Base-by-base conservation (phyloP, 1,140 invertebrate genomes). In the Tetramorium alpestre region DNA sequence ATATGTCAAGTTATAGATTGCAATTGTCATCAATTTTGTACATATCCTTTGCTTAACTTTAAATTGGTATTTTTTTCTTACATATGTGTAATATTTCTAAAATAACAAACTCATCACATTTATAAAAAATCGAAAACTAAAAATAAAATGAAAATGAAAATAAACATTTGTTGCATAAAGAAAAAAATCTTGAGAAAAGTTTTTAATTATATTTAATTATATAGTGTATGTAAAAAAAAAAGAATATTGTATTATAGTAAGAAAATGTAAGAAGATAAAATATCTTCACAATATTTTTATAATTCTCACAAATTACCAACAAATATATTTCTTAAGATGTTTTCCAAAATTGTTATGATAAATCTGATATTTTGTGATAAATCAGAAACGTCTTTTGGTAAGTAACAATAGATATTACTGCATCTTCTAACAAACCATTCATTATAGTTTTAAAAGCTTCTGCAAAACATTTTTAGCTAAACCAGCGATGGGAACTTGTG, bases 381-480 rank as follows among this genome's bases (percentile, higher is more conserved):
- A 22, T 65, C 28, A 51, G 1, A 18, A 4, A 51, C 11, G n/a
- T 5, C 25, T 80, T 38, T 69, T 38, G 11, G 25, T 2, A 75
- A 6, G 1, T 56, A 58, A 67, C 16, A 2, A 58, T 56, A 47
- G 7, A 4, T 54, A 75, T 80, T 76, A 62, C 49, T 72, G 1
- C 10, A 41, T 69, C 22, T 67, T 49, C 60, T 38, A 60, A 60
- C 54, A 25, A 13, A 28, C 47, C 47, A 22, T 62, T 51, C 51
- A 82, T 60, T 51, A 25, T 47, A 13, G n/a, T 65, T 65, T 75
- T 4, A 25, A 87, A 22, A 51, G 41, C 16, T 87, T 86, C 1
- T 87, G 22, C 10, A 92, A 81, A 56, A 92, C 80, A 4, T 91
- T 75, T 33, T 69, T 91, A 1, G 90, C 92, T 11, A 92, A 86